phyloP scores from a whole-genome alignment of 2,797 vertebrate species.

The Gobionotothen gibberifrons region DNA sequence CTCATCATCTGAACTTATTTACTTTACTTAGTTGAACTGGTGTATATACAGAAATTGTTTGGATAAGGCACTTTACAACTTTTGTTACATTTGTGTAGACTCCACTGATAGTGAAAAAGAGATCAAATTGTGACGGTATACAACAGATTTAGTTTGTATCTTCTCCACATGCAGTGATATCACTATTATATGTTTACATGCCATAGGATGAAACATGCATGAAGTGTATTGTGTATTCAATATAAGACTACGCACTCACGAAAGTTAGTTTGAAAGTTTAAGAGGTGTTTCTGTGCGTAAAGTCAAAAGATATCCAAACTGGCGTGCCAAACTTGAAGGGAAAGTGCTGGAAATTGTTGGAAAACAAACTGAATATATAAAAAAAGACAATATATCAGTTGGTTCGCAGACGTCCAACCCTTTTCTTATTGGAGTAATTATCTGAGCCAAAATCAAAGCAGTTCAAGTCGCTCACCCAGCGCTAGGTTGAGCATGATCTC shows the following conservation, averaged over 20 bases:
- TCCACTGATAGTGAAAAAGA: too few species aligned
- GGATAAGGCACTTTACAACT: background rate
- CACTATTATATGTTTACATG: too few species aligned
- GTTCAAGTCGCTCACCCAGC: slow-evolving; percentile 81
- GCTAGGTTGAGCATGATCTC: slow-evolving; percentile 91
- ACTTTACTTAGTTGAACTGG: background rate
- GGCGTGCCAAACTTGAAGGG: background rate
- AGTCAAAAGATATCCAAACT: background rate
- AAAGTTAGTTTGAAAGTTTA: background rate
- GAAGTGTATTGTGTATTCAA: background rate
- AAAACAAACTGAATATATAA: too few species aligned
- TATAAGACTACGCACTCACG: background rate
- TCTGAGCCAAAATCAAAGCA: background rate
- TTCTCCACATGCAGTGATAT: background rate
- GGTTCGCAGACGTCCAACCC: background rate
- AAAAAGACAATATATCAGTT: too few species aligned
- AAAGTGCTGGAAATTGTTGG: background rate
- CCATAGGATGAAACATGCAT: background rate
- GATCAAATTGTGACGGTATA: background rate
- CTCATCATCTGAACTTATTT: background rate
- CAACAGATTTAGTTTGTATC: background rate
- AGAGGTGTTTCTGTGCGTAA: background rate
- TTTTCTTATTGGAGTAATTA: background rate
- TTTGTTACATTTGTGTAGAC: background rate
- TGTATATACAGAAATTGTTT: background rate